Conservation (phyloP, 2,797 vertebrate genomes). For the Falco rusticolus region DNA sequence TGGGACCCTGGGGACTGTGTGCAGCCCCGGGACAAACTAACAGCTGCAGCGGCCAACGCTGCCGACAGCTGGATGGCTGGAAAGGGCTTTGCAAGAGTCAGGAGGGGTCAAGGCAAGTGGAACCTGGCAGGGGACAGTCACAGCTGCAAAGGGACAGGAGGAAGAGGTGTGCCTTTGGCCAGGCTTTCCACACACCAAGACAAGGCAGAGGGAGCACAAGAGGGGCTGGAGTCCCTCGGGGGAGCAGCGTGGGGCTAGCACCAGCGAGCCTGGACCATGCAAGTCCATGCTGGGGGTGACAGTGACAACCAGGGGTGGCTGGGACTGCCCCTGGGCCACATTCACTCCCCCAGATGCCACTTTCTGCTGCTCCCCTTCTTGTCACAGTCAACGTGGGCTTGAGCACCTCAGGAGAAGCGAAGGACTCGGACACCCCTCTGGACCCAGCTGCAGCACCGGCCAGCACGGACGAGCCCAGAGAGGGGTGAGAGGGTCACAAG, state of each 20-base stretch:
- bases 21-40: background rate
- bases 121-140: background rate
- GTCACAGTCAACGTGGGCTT: accelerated
- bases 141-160: background rate
- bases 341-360: background rate
- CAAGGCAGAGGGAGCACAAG: background rate
- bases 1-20: background rate
- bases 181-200: background rate
- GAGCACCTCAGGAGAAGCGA: accelerated
- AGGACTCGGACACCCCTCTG: accelerated
- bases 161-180: background rate
- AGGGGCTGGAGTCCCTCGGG: background rate
- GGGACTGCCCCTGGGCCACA: accelerated
- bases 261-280: accelerated
- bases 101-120: background rate
- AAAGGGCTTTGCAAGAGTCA: background rate
- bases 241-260: background rate
- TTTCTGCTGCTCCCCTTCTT: background rate
- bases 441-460: background rate
- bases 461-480: accelerated
- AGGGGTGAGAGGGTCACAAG: no score
- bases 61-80: background rate
- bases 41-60: background rate
- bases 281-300: accelerated
- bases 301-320: accelerated